phyloP scores from a whole-genome alignment of 2,888 invertebrate species.

The Archips xylosteana region DNA sequence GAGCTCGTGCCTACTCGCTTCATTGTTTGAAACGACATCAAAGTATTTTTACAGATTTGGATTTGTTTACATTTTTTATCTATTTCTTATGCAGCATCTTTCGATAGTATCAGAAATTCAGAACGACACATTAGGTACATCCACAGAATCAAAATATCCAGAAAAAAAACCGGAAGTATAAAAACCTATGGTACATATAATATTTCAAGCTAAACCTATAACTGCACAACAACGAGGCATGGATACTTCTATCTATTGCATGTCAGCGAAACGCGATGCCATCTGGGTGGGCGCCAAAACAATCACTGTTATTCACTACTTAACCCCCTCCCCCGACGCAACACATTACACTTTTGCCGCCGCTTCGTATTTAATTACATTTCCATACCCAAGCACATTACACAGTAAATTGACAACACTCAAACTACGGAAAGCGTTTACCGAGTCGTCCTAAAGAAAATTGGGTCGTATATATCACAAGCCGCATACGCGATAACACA shows the following conservation, averaged over 20 bases:
- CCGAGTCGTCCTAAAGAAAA: conserved; percentile 73
- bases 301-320: conserved; percentile 82
- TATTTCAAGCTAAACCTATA: conserved; percentile 8
- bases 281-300: conserved; percentile 82
- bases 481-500: conserved; percentile 77
- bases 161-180: not conserved
- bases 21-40: conserved; percentile 16
- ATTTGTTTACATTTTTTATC: not conserved
- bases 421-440: conserved; percentile 58
- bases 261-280: conserved; percentile 76
- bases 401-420: conserved; percentile 29
- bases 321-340: conserved; percentile 57
- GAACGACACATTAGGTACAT: not conserved
- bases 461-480: conserved; percentile 74
- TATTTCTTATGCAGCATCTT: not conserved
- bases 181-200: not conserved
- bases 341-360: conserved; percentile 33
- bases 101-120: too few species aligned
- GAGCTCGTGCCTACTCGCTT: conserved; percentile 16
- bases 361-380: conserved; percentile 49
- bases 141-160: not conserved
- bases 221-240: conserved; percentile 7
- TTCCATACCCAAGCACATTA: conserved; percentile 46
- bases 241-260: conserved; percentile 56
- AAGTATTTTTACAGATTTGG: not conserved